A percentile compares a stretch with the other conserved stretches of the same genome.
Conservation (phyloP, 2,113 vertebrate genomes). For the Oncorhynchus nerka region DNA sequence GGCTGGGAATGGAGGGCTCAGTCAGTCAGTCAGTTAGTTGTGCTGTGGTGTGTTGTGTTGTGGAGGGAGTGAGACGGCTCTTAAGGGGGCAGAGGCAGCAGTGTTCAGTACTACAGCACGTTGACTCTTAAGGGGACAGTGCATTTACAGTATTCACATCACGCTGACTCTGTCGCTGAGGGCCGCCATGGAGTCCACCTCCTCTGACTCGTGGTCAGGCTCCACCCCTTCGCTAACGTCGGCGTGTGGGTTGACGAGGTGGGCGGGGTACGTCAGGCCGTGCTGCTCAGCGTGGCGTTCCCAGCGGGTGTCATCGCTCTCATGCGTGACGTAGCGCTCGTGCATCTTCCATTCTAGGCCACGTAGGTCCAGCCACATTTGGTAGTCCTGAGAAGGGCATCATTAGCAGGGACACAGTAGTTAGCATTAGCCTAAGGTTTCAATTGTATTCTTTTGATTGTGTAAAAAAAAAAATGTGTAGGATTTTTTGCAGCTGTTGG, state of each 20-base stretch:
- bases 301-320: constrained; percentile 95
- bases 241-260: constrained; percentile 73
- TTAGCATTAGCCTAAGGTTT: too few species aligned
- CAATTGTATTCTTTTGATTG: too few species aligned
- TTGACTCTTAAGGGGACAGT: constrained; percentile 23
- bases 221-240: constrained; percentile 71
- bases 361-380: constrained; percentile 94
- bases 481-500: too few species aligned
- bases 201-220: constrained; percentile 58
- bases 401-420: too few species aligned
- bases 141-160: constrained; percentile 72
- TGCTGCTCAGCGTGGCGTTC: constrained; percentile 85
- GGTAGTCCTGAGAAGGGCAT: constrained; percentile 83
- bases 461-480: background rate
- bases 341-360: constrained; percentile 88
- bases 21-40: too few species aligned
- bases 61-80: too few species aligned
- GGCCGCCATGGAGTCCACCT: constrained; percentile 85
- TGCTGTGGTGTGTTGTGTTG: too few species aligned
- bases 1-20: too few species aligned
- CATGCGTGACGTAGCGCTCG: constrained; percentile 96
- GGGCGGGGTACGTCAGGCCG: constrained; percentile 83
- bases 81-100: background rate
- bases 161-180: constrained; percentile 94
- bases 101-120: constrained; percentile 34